Evolutionary conservation across 2,888 invertebrate genomes (phyloP), one percentile per base, ranked within the genome.

Genomic region (Schizotus pectinicornis): DNA sequence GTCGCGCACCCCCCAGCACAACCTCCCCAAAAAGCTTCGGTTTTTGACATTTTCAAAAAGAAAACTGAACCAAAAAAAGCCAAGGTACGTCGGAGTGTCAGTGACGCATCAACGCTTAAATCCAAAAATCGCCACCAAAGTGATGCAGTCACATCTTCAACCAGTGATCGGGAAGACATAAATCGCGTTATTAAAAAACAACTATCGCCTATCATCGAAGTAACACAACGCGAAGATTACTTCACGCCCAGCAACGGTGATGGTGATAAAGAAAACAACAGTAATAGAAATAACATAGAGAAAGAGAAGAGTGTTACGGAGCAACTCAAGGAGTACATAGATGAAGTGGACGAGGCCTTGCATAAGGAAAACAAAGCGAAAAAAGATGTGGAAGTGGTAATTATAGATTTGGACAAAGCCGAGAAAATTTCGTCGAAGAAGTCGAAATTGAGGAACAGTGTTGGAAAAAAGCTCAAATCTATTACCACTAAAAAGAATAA

Each of bases 171-270:
- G n/a, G n/a, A n/a, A n/a, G n/a, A n/a, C n/a, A n/a, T n/a, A n/a
- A n/a, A n/a, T n/a, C 77, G 81, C 13, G 79, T 81, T 64, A 84
- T 85, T 53, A 88, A 89, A 72, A 82, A 86, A 55, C 91, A 90
- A 71, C 75, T 92, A 12, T 90, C 91, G 6, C 92, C 92, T 0
- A 92, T 92, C 47, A 91, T 91, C 63, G 92, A 92, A 79, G 87
- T 87, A 61, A 85, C 88, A 7, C 89, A 87, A 9, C 82, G 87
- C 63, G 89, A 89, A 67, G 89, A 89, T 72, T 89, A 87, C 70
- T 88, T 88, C 65, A 57, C 63, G 33, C 13, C 41, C 32, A 56
- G 48, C 14, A 53, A 50, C 31, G 14, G 56, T 31, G 46, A 59
- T 34, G 38, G 56, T 43, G 60, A 71, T 53, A 67, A 73, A 62